Percentiles rank a stretch among this genome's conserved stretches.
These are phyloP conservation scores for Elgaria multicarinata DNA, from an alignment of 2,113 vertebrate genomes.

Conservation along the genomic window DNA sequence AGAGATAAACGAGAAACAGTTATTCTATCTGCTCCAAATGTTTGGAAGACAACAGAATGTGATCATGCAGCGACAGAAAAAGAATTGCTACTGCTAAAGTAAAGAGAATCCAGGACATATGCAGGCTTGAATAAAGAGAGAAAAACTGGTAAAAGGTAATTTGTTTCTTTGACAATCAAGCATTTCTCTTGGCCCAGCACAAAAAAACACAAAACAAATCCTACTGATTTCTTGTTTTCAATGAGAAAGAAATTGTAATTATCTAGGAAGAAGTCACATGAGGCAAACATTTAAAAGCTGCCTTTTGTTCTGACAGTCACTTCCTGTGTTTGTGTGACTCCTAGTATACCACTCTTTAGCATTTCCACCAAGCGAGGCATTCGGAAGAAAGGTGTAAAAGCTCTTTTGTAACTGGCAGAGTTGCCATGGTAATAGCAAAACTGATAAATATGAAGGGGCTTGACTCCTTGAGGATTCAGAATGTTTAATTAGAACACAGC, in stretches of 20 bases:
- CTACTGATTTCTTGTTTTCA: slow-evolving; percentile 55
- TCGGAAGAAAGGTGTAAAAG: accelerated
- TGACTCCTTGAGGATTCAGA: not conserved
- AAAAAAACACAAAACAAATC: not conserved
- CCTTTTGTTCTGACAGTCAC: not conserved
- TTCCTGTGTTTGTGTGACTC: not conserved
- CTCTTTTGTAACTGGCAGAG: accelerated
- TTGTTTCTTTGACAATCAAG: slow-evolving; percentile 62
- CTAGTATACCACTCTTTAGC: not conserved
- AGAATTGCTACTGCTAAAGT: slow-evolving; percentile 4
- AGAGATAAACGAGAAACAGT: slow-evolving; percentile 40
- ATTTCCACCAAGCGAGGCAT: accelerated
- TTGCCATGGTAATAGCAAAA: not conserved
- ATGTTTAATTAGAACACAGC: not conserved
- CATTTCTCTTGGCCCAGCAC: slow-evolving; percentile 61
- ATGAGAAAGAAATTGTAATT: slow-evolving; percentile 30
- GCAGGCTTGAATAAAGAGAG: slow-evolving; percentile 26
- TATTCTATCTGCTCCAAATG: slow-evolving; percentile 54
- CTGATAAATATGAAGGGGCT: not conserved
- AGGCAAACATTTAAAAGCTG: slow-evolving; percentile 13
- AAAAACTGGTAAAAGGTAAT: slow-evolving; percentile 34
- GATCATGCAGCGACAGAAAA: slow-evolving; percentile 42
- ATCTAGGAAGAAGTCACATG: not conserved
- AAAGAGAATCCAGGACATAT: slow-evolving; percentile 47
- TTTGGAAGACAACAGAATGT: slow-evolving; percentile 48